A percentile compares a stretch with the other conserved stretches of the same genome.
Conservation (phyloP, 1,140 invertebrate species). For the Diplogasteroides magnus region DNA sequence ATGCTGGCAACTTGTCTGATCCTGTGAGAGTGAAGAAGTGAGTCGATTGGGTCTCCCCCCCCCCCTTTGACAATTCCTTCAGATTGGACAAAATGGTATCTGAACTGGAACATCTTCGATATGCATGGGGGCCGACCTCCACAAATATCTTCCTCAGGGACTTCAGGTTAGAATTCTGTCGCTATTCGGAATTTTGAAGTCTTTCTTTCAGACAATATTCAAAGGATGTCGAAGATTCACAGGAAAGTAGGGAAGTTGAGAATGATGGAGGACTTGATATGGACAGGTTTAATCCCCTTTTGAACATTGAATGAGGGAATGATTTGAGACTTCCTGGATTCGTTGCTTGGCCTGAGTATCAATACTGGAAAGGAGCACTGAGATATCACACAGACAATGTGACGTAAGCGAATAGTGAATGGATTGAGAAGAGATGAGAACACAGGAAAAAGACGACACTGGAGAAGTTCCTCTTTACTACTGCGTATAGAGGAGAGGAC, state of each 20-base stretch:
- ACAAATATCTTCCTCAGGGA: slow-evolving; percentile 48
- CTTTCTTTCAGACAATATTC: slow-evolving; percentile 19
- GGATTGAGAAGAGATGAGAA: not conserved
- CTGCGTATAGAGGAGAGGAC: slow-evolving; percentile 48
- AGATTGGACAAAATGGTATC: slow-evolving; percentile 35
- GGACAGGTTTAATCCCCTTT: slow-evolving; percentile 23
- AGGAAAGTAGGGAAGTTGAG: slow-evolving; percentile 2
- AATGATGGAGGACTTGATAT: slow-evolving; percentile 14
- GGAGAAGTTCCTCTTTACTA: slow-evolving; percentile 53
- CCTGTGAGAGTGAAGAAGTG: too few species aligned
- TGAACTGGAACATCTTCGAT: slow-evolving; percentile 43
- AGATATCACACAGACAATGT: slow-evolving; percentile 33
- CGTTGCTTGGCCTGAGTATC: slow-evolving; percentile 49
- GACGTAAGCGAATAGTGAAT: not conserved
- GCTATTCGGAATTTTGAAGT: slow-evolving; percentile 14
- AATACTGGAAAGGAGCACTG: slow-evolving; percentile 47
- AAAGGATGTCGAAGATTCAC: slow-evolving; percentile 13
- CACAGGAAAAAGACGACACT: slow-evolving; percentile 22
- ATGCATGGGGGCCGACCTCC: slow-evolving; percentile 40
- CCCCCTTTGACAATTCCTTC: too few species aligned
- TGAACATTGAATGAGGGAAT: slow-evolving; percentile 32
- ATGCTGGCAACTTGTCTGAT: slow-evolving; percentile 51
- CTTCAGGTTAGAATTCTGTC: not conserved
- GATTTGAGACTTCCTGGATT: slow-evolving; percentile 18
- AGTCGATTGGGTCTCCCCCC: too few species aligned